Conservation (phyloP, 2,797 vertebrate species). For the Percopsis omiscomaycus region DNA sequence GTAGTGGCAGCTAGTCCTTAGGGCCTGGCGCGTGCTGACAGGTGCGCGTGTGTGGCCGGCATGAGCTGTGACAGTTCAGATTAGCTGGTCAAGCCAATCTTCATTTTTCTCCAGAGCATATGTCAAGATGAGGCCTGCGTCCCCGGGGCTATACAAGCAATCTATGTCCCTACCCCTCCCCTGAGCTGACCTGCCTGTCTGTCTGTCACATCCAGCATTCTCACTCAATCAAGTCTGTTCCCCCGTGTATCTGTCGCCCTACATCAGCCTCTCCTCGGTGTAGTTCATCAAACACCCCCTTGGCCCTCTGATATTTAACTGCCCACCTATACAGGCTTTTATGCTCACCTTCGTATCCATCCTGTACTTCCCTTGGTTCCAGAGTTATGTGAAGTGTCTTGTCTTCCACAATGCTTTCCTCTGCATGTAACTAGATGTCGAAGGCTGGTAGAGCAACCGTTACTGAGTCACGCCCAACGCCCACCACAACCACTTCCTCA, state of each 20-base stretch:
- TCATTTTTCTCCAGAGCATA: conserved; percentile 75
- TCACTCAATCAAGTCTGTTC: conserved; percentile 63
- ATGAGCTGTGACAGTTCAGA: conserved; percentile 73
- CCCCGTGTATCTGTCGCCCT: conserved; percentile 65
- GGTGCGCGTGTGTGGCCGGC: conserved; percentile 63
- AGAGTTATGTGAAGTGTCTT: conserved; percentile 34
- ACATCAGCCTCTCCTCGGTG: conserved; percentile 57
- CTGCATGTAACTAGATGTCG: conserved; percentile 28
- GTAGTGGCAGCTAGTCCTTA: conserved; percentile 61
- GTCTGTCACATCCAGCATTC: conserved; percentile 66
- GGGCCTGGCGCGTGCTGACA: conserved; percentile 55
- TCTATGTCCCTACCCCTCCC: conserved; percentile 34
- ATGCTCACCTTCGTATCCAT: conserved; percentile 72
- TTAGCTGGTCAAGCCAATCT: conserved; percentile 75
- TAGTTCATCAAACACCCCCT: conserved; percentile 41
- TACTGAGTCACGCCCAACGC: conserved; percentile 59
- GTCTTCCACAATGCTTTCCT: conserved; percentile 23
- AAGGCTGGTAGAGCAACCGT: conserved; percentile 30
- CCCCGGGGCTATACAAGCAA: conserved; percentile 62
- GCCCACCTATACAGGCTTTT: conserved; percentile 41
- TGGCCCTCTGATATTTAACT: conserved; percentile 48
- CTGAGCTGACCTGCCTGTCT: conserved; percentile 54
- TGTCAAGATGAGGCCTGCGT: conserved; percentile 68
- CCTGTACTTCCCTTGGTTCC: conserved; percentile 34
- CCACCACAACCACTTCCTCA: conserved; percentile 60